Base-by-base conservation (phyloP, 2,113 vertebrate species). In the Lophochroa leadbeateri region DNA sequence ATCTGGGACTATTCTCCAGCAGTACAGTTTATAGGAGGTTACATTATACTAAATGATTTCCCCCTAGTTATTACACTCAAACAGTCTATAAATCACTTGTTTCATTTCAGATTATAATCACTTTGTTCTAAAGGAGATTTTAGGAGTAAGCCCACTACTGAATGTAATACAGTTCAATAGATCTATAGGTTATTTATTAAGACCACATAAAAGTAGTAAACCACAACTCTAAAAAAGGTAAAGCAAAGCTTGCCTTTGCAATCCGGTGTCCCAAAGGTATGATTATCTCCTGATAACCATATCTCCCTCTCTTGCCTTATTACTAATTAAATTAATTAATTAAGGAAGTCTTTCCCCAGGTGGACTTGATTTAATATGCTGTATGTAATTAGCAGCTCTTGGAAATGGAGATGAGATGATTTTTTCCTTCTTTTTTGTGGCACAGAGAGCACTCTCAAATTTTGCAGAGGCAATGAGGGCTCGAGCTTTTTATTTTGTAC, bases 301-400 rank as follows among this genome's bases (percentile, higher is more conserved):
- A 97, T 96, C 94, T 96, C 85, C 64, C 87, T 97, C 88, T 95
- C 93, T 93, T 95, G 82, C 92, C 85, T 97, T 92, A 86, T 67
- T 96, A 74, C 92, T 98, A 98, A 98, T 98, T 97, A 97, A 97
- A 98, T 98, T 97, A 98, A 98, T 98, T 97, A 97, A 98, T 97
- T 97, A 97, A 96, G 88, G 93, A 96, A 95, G 72, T 72, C 90
- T 97, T 97, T 98, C 88, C 97, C 94, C 95, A 97, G 93, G 87
- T 96, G 94, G 95, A 96, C 86, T 97, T 97, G 88, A 97, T 97
- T 98, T 98, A 97, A 97, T 97, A 82, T 94, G 85, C 88, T 43
- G 23, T 46, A 71, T 94, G 53, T 94, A 97, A 98, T 98, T 98
- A 97, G 52, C 52, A 95, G 82, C 85, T 52, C 95, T 96, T 97